Evolutionary conservation across 2,113 vertebrate genomes (phyloP), one percentile per base, ranked within the genome.

Genomic region (Bucco capensis): DNA sequence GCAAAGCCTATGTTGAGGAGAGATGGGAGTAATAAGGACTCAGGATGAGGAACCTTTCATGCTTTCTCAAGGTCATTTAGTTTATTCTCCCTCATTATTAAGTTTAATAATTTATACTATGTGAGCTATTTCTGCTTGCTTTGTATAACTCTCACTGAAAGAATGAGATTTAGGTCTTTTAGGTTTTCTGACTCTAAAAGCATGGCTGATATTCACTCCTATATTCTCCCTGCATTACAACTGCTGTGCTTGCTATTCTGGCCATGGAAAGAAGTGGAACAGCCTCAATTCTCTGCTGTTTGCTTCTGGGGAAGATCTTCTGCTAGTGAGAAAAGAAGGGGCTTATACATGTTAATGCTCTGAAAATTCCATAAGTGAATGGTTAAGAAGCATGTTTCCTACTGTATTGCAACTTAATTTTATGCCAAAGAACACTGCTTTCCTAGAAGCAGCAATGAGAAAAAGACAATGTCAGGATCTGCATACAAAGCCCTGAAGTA

Each of bases 41-140:
- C 40, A 21, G 57, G 84, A 57, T 25, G 15, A 84, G 46, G 38
- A 74, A 31, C 27, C 18, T 2, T 10, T 0, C 15, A 12, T 25
- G 60, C 38, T 72, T 81, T 51, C 69, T 86, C 70, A 93, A 90
- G 84, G 84, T 95, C 77, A 69, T 75, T 40, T 72, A 31, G 10
- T 42, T 93, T 82, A 44, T 56, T 72, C 35, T 77, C 22, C 38
- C 33, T 69, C n/a, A 8, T 95, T 77, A 70, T 33, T 49, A 71
- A 50, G 16, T 74, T 70, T 69, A 93, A 93, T 78, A 90, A 94
- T 83, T 92, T 38, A 88, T 75, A 54, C 14, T 65, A 66, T 58
- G 86, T 72, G 69, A 93, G 66, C 15, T 47, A 70, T 74, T 79
- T 71, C 80, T 88, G 61, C 53, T 84, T 78, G 80, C 51, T 70